These are phyloP conservation scores for Paedocypris micromegethes DNA, from an alignment of 2,797 vertebrate genomes.

Conservation along the genomic window DNA sequence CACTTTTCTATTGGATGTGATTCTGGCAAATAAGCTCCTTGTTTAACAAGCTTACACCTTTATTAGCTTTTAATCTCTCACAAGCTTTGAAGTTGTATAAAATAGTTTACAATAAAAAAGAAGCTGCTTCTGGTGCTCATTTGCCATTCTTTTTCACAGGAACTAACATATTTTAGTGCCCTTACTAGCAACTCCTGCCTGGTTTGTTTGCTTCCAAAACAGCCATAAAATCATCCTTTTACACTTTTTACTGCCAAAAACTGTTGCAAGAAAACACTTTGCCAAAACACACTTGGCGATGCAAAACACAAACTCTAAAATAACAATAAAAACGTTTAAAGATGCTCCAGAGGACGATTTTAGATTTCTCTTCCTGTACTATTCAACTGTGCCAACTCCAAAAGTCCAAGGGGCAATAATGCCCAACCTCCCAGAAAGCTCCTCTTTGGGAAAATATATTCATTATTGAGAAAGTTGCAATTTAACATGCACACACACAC, in stretches of 20 bases:
- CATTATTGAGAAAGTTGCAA: too few species aligned
- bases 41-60: conserved; percentile 22
- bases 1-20: conserved; percentile 43
- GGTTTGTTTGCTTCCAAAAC: conserved; percentile 53
- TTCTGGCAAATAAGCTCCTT: conserved; percentile 21
- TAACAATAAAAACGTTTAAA: conserved; percentile 69
- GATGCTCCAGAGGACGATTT: conserved; percentile 65
- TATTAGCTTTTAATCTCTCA: conserved; percentile 6
- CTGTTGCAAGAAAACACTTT: conserved; percentile 54
- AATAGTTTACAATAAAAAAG: conserved; percentile 24
- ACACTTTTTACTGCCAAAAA: conserved; percentile 58
- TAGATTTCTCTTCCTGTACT: conserved; percentile 64
- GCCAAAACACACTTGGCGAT: conserved; percentile 61
- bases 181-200: conserved; percentile 1
- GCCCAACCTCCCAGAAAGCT: conserved; percentile 45
- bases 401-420: conserved; percentile 55
- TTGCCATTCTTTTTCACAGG: conserved; percentile 18
- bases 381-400: conserved; percentile 60
- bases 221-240: conserved; percentile 50
- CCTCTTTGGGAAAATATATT: conserved; percentile 49
- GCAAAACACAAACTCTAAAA: conserved; percentile 59
- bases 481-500: too few species aligned
- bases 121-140: conserved; percentile 14
- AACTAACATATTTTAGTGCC: neutral
- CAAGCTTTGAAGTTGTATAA: conserved; percentile 12